These are phyloP conservation scores for Taurulus bubalis DNA, from an alignment of 2,113 vertebrate genomes.

Conservation along the genomic window DNA sequence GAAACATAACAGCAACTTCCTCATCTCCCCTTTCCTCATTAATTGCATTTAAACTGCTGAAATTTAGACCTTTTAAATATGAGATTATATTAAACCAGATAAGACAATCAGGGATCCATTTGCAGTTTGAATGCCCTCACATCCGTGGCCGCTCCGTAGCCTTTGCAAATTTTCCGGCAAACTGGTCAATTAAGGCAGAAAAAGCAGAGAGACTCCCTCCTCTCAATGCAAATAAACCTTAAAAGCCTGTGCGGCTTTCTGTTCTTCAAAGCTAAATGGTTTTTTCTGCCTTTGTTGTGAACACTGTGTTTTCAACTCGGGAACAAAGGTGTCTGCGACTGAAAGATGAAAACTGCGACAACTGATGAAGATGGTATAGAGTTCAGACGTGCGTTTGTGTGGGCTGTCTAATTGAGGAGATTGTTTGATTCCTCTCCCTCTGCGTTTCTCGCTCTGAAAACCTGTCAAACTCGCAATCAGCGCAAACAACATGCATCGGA, in stretches of 20 bases:
- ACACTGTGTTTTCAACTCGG: slow-evolving; percentile 73
- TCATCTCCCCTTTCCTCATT: background rate
- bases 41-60: slow-evolving; percentile 35
- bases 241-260: slow-evolving; percentile 69
- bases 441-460: slow-evolving; percentile 66
- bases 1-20: slow-evolving; percentile 4
- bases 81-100: slow-evolving; percentile 33
- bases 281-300: slow-evolving; percentile 71
- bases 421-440: slow-evolving; percentile 76
- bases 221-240: slow-evolving; percentile 74
- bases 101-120: slow-evolving; percentile 37
- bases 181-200: slow-evolving; percentile 66
- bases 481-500: slow-evolving; percentile 49
- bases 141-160: slow-evolving; percentile 28
- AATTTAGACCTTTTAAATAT: slow-evolving; percentile 9
- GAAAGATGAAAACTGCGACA: slow-evolving; percentile 72
- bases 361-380: slow-evolving; percentile 71
- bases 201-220: slow-evolving; percentile 60
- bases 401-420: slow-evolving; percentile 78
- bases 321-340: slow-evolving; percentile 76
- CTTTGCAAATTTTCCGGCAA: slow-evolving; percentile 57
- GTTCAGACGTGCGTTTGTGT: slow-evolving; percentile 71
- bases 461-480: slow-evolving; percentile 72
- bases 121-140: slow-evolving; percentile 36
- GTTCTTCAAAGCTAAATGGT: slow-evolving; percentile 77